Evolutionary conservation across 2,797 vertebrate genomes (phyloP).

Genomic region (Sebastes diploproa): DNA sequence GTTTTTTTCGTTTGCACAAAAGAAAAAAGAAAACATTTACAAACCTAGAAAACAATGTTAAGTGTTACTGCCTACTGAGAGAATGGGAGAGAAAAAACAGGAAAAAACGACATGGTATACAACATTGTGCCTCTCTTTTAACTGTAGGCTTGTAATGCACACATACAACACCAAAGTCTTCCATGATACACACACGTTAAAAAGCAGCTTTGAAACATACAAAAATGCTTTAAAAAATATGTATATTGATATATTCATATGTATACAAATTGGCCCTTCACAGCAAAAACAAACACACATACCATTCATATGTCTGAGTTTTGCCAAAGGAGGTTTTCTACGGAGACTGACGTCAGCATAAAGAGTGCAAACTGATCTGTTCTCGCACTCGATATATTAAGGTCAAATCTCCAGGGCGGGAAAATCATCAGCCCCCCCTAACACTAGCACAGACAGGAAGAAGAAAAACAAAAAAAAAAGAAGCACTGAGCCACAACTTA

Average conservation of each 20-base stretch:
- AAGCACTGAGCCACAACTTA: constrained; percentile 50
- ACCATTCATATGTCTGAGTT: constrained; percentile 76
- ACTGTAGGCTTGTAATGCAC: constrained; percentile 73
- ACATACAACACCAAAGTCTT: constrained; percentile 70
- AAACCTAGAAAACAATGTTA: constrained; percentile 81
- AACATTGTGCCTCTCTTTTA: constrained; percentile 75
- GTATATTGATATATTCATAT: constrained; percentile 87
- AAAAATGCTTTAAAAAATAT: constrained; percentile 87
- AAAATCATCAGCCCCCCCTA: neutral
- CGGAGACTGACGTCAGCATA: constrained; percentile 44
- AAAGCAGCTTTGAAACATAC: constrained; percentile 88
- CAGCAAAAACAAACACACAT: constrained; percentile 76
- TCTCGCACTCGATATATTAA: constrained; percentile 8
- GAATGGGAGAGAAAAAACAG: constrained; percentile 50
- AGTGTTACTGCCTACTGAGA: constrained; percentile 69
- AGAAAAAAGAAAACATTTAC: constrained; percentile 77
- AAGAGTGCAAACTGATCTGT: constrained; percentile 32
- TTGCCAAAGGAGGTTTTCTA: constrained; percentile 57
- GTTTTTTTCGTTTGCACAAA: constrained; percentile 77
- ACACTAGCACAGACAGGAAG: constrained; percentile 48
- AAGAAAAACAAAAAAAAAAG: neutral
- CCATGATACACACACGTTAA: constrained; percentile 78
- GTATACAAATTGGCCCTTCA: constrained; percentile 85
- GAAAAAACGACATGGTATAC: constrained; percentile 61
- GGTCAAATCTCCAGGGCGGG: constrained; percentile 42